Evolutionary conservation across 2,113 vertebrate genomes (phyloP), one percentile per base, ranked within the genome.

Genomic region (Theropithecus gelada): DNA sequence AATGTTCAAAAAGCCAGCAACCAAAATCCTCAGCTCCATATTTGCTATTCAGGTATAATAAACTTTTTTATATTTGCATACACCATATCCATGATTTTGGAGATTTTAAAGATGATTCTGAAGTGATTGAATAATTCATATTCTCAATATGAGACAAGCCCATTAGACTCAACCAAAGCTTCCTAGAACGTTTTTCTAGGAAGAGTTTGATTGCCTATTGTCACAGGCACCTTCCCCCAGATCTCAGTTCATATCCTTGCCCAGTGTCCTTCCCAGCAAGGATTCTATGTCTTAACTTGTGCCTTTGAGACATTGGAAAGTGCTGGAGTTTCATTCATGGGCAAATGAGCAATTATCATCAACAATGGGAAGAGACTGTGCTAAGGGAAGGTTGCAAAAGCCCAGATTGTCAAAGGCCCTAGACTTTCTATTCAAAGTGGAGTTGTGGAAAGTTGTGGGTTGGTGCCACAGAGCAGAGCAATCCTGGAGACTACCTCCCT

Each of bases 381-480:
- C 27, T 45, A 85, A 48, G 23, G 16, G 18, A 32, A 55, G 45
- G 17, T 32, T 68, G 32, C 45, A 75, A 83, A 89, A 95, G 64
- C 17, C n/a, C 35, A 82, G 66, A 57, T 59, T 48, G 68, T 48
- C 59, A 50, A 32, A 94, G 59, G 23, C 35, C 50, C 72, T 84
- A 64, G 45, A 66, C 55, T 93, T 90, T 95, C 89, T 93, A 81
- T 88, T 96, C 70, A 59, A 73, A 92, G 72, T 45, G 38, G 57
- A 59, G 10, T 90, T 73, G 50, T 64, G 88, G 78, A 94, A 45
- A 83, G 23, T n/a, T 73, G 61, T 89, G 87, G 55, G 11, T 48
- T 87, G 75, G 6, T 95, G 68, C 83, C 92, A 92, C 61, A 72
- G 30, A 96, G 43, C 83, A 78, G n/a, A 90, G 40, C 68, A 43